These are phyloP conservation scores for Erpornis zantholeuca DNA, from an alignment of 2,113 vertebrate species.

Conservation along the genomic window DNA sequence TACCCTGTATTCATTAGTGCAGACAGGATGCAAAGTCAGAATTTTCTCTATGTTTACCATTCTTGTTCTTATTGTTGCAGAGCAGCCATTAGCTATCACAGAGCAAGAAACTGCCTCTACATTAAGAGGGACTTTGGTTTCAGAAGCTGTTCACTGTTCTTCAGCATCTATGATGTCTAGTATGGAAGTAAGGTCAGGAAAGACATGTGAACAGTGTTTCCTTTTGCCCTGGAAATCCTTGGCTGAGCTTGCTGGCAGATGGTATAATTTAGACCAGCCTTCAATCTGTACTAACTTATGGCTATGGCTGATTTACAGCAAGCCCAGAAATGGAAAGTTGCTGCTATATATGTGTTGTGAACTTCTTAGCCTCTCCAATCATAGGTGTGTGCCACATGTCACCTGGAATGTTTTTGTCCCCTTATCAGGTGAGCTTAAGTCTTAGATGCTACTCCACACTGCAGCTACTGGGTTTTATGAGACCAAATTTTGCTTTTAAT, in stretches of 20 bases:
- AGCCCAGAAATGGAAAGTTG: background rate
- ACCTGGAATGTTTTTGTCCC: background rate
- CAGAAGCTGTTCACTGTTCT: background rate
- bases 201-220: background rate
- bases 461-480: background rate
- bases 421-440: background rate
- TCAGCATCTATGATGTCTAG: background rate
- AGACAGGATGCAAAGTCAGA: background rate
- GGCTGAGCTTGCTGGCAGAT: background rate
- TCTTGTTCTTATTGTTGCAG: background rate
- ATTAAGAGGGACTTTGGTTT: background rate
- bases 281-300: background rate
- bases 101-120: background rate
- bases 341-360: background rate
- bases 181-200: background rate
- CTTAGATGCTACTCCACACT: background rate
- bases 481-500: background rate
- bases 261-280: background rate
- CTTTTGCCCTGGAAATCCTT: background rate
- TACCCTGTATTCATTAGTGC: background rate
- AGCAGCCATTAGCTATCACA: background rate
- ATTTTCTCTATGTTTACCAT: background rate
- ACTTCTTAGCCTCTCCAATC: background rate
- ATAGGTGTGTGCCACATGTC: background rate
- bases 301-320: background rate